Evolutionary conservation across 2,113 vertebrate species (phyloP).

Genomic region (Ophthalmolycus amberensis): DNA sequence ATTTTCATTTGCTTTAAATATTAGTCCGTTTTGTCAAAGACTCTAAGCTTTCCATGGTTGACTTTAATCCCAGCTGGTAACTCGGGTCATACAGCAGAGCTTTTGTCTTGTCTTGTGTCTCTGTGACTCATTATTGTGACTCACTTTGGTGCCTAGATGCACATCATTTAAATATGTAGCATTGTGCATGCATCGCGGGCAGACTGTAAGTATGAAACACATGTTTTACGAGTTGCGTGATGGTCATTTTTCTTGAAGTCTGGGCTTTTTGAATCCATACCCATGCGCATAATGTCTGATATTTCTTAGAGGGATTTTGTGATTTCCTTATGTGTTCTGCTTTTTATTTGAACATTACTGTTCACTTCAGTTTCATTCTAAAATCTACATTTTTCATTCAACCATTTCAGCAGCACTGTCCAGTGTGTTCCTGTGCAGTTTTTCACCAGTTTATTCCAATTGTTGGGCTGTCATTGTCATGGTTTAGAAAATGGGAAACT

Average conservation of each 20-base stretch:
- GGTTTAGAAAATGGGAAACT: not conserved
- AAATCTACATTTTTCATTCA: conserved; percentile 5
- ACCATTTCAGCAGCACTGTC: not conserved
- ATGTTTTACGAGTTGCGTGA: conserved; percentile 9
- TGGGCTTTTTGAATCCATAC: conserved; percentile 32
- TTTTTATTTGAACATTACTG: not conserved
- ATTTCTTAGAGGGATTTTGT: conserved; percentile 9
- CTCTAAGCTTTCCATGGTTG: not conserved
- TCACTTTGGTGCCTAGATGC: conserved; percentile 17
- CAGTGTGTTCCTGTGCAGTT: conserved; percentile 18
- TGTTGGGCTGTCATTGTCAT: not conserved
- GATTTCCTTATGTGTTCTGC: not conserved
- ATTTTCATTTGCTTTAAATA: conserved; percentile 37
- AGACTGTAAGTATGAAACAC: conserved; percentile 31
- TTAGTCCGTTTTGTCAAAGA: conserved; percentile 26
- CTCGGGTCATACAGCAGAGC: conserved; percentile 14
- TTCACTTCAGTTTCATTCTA: conserved; percentile 8
- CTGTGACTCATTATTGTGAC: conserved; percentile 8
- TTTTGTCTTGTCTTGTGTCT: conserved; percentile 1
- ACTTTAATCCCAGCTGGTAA: conserved; percentile 41
- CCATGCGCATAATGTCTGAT: not conserved
- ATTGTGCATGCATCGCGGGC: conserved; percentile 25
- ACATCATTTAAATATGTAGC: conserved; percentile 32
- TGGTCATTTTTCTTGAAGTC: not conserved
- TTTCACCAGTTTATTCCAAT: conserved; percentile 19